A percentile compares a stretch with the other conserved stretches of the same genome.
Evolutionary conservation across 2,797 vertebrate species (phyloP).

Genomic region (Ispidina picta): DNA sequence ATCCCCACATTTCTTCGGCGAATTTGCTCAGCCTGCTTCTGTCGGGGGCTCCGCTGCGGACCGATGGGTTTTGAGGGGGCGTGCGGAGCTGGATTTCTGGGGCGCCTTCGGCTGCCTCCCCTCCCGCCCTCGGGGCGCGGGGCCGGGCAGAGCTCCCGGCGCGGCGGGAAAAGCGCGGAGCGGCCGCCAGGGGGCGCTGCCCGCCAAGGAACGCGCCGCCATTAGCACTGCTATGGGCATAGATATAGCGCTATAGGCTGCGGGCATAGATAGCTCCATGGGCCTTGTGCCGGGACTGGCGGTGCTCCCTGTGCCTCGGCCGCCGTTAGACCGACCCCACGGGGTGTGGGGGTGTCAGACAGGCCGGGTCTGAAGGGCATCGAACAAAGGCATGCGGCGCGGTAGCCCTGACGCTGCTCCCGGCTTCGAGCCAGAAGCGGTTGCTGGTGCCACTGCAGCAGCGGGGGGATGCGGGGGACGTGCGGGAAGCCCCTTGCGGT

Average conservation of each 20-base stretch:
- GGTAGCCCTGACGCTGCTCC: too few species aligned
- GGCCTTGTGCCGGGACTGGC: too few species aligned
- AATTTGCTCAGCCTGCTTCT: too few species aligned
- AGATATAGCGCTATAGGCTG: too few species aligned
- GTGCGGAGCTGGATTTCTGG: accelerated
- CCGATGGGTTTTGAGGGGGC: accelerated
- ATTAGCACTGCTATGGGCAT: too few species aligned
- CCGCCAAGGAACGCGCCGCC: background rate
- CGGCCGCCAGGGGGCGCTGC: background rate
- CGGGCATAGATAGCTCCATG: too few species aligned
- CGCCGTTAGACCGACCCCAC: background rate
- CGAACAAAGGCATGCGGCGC: too few species aligned
- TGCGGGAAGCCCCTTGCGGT: accelerated
- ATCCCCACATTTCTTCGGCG: background rate
- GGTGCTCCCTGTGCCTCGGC: too few species aligned
- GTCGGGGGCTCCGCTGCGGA: background rate
- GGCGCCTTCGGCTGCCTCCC: too few species aligned
- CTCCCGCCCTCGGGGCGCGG: too few species aligned
- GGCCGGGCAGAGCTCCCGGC: background rate
- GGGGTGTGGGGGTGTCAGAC: background rate
- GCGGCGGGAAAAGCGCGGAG: background rate
- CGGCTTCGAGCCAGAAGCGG: background rate
- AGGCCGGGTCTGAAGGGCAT: too few species aligned
- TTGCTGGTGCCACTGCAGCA: too few species aligned
- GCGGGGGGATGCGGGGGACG: accelerated